Conservation (phyloP, 2,797 vertebrate species). For the Epinephelus awoara region DNA sequence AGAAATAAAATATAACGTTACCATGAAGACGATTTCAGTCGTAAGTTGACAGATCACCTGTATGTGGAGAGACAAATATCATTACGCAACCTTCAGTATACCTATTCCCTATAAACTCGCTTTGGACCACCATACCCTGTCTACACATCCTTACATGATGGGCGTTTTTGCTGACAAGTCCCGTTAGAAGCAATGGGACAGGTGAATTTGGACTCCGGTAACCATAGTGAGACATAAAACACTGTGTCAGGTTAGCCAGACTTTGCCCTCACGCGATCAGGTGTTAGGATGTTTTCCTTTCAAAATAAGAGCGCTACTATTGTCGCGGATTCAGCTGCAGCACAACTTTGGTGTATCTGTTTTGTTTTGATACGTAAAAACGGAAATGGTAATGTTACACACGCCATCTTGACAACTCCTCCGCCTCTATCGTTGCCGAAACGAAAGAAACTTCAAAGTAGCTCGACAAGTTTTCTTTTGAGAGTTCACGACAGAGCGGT, state of each 20-base stretch:
- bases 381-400: not conserved
- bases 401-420: fast-evolving
- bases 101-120: not conserved
- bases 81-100: not conserved
- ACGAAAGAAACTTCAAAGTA: slow-evolving; percentile 53
- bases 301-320: slow-evolving; percentile 36
- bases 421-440: slow-evolving; percentile 24
- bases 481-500: fast-evolving
- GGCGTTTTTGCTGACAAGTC: not conserved
- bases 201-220: slow-evolving; percentile 61
- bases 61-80: not conserved
- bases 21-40: not conserved
- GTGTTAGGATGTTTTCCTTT: fast-evolving
- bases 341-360: fast-evolving
- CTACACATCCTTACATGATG: fast-evolving
- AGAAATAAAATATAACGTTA: too few species aligned
- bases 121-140: not conserved
- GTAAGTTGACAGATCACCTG: not conserved
- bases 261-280: fast-evolving
- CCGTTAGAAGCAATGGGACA: slow-evolving; percentile 33
- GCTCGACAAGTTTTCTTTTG: slow-evolving; percentile 18
- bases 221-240: slow-evolving; percentile 63
- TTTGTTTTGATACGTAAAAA: slow-evolving; percentile 21
- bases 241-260: slow-evolving; percentile 19
- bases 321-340: fast-evolving